Percentiles rank a stretch among this genome's conserved stretches.
These are phyloP conservation scores for Cryptocheilus praepositus DNA, from an alignment of 2,888 invertebrate species.

Conservation along the genomic window DNA sequence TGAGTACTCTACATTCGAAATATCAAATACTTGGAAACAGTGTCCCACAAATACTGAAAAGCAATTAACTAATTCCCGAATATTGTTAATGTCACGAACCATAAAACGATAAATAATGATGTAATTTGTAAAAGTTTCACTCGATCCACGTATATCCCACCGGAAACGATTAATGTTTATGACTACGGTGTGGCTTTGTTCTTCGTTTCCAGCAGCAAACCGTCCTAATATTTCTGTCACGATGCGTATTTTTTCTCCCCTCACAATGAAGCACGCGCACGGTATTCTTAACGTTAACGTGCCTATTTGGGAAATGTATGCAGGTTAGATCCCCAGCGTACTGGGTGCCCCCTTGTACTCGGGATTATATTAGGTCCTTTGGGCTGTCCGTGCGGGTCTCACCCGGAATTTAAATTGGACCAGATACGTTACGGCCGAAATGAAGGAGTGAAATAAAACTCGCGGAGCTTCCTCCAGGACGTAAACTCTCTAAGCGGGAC, in stretches of 20 bases:
- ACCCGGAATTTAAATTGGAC: slow-evolving; percentile 64
- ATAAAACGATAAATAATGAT: not conserved
- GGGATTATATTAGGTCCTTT: slow-evolving; percentile 65
- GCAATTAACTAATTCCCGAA: too few species aligned
- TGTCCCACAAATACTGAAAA: too few species aligned
- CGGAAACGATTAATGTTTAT: too few species aligned
- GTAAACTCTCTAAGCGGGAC: slow-evolving; percentile 4
- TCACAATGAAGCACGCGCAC: slow-evolving; percentile 40
- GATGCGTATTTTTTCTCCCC: slow-evolving; percentile 3
- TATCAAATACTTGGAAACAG: too few species aligned
- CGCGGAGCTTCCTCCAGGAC: not conserved
- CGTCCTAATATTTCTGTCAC: slow-evolving; percentile 9
- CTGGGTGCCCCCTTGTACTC: slow-evolving; percentile 51
- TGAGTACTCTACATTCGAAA: too few species aligned
- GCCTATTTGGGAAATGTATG: slow-evolving; percentile 64
- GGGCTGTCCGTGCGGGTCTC: slow-evolving; percentile 51
- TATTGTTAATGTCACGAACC: too few species aligned
- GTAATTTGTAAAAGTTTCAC: slow-evolving; percentile 20
- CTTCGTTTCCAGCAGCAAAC: not conserved
- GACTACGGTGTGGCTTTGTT: not conserved
- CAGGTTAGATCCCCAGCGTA: slow-evolving; percentile 55
- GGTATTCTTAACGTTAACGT: slow-evolving; percentile 60
- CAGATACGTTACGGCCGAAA: slow-evolving; percentile 60
- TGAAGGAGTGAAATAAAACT: slow-evolving; percentile 58
- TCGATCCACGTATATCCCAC: too few species aligned